Conservation (phyloP, 2,113 vertebrate genomes). For the Xiphophorus hellerii region DNA sequence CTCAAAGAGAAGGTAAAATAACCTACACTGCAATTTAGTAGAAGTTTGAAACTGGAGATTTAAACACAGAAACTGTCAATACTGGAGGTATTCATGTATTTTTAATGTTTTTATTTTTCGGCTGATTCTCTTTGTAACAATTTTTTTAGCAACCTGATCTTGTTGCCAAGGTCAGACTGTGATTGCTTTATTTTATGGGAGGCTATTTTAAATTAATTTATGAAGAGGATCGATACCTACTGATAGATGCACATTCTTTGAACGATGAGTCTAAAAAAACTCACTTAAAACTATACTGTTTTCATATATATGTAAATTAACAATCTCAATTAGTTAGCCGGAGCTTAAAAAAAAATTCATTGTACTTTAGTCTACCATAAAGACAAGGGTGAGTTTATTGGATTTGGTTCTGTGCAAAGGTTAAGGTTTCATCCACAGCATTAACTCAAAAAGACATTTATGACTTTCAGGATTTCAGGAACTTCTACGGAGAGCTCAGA, state of each 20-base stretch:
- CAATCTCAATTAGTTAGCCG: neutral
- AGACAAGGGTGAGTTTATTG: neutral
- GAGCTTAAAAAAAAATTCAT: neutral
- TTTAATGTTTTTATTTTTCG: neutral
- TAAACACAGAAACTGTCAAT: neutral
- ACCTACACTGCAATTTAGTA: neutral
- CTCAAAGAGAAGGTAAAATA: conserved; percentile 57
- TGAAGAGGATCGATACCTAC: neutral
- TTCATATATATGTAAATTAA: neutral
- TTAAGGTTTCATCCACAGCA: neutral
- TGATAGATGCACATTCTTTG: neutral
- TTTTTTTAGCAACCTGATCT: neutral
- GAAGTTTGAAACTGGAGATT: neutral
- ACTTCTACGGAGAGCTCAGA: conserved; percentile 68
- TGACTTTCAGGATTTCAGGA: conserved; percentile 63
- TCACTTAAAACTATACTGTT: neutral
- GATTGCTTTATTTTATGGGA: neutral
- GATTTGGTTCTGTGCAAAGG: neutral
- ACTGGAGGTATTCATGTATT: neutral
- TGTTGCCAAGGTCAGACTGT: neutral
- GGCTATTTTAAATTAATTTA: neutral
- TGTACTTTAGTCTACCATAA: neutral
- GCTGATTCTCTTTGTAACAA: neutral
- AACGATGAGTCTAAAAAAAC: neutral
- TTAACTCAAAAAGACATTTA: neutral